Conservation (phyloP, 2,888 invertebrate genomes). For the Megamerina dolium region DNA sequence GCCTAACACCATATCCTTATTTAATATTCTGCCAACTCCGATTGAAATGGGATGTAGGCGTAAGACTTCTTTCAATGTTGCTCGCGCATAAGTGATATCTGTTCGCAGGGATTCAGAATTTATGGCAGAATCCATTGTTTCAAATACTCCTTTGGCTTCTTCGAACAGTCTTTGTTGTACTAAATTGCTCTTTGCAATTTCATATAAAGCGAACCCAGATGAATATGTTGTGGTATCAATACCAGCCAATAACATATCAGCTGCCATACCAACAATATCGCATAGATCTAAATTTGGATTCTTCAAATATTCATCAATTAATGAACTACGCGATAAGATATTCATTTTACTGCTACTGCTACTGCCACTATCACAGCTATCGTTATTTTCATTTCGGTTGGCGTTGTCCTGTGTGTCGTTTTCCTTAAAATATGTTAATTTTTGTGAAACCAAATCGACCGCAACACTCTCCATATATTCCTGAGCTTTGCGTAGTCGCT, state of each 20-base stretch:
- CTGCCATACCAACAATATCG: slow-evolving; percentile 77
- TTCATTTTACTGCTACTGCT: neutral
- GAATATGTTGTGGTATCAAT: slow-evolving; percentile 81
- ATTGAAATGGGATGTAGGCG: slow-evolving; percentile 77
- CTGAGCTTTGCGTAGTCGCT: slow-evolving; percentile 61
- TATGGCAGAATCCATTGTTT: slow-evolving; percentile 49
- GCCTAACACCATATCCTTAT: slow-evolving; percentile 63
- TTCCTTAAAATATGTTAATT: slow-evolving; percentile 52
- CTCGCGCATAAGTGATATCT: slow-evolving; percentile 67
- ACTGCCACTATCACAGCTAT: neutral
- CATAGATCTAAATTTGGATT: slow-evolving; percentile 65
- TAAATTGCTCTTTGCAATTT: slow-evolving; percentile 64
- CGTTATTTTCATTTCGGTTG: too few relatives aligned
- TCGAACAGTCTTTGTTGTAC: slow-evolving; percentile 62
- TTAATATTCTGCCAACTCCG: slow-evolving; percentile 71
- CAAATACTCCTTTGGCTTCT: slow-evolving; percentile 58
- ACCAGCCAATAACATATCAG: slow-evolving; percentile 79
- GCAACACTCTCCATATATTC: slow-evolving; percentile 69
- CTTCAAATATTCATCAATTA: slow-evolving; percentile 64
- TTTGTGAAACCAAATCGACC: slow-evolving; percentile 58
- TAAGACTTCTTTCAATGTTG: slow-evolving; percentile 77
- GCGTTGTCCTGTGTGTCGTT: neutral
- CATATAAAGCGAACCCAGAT: slow-evolving; percentile 71
- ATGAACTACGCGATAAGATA: slow-evolving; percentile 44
- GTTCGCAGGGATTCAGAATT: slow-evolving; percentile 54